Percentiles rank a stretch among this genome's conserved stretches.
Evolutionary conservation across 2,888 invertebrate genomes (phyloP).

Genomic region (Julus scanicus): DNA sequence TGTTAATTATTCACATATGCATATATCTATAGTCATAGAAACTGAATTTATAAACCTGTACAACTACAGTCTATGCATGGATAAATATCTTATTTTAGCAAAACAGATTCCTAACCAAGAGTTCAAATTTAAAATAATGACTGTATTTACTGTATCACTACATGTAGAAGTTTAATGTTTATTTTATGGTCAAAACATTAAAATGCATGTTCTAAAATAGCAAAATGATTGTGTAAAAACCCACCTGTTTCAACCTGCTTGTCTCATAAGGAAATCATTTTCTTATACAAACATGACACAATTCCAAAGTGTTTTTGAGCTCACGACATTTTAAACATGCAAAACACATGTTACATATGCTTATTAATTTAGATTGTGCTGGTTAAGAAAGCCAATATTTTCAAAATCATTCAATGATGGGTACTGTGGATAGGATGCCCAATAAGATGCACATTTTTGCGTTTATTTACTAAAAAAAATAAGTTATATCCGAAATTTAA

Average conservation of each 20-base stretch:
- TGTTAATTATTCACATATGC: too few relatives aligned
- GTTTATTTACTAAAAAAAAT: not conserved
- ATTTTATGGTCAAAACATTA: not conserved
- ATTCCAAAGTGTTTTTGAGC: not conserved
- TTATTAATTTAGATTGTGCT: not conserved
- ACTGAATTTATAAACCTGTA: too few relatives aligned
- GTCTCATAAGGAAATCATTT: not conserved
- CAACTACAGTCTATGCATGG: too few relatives aligned
- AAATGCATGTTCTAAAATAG: not conserved
- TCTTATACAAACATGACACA: not conserved
- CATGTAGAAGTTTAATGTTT: not conserved
- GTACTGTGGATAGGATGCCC: not conserved
- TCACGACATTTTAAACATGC: not conserved
- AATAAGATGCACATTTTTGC: not conserved
- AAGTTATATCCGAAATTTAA: not conserved
- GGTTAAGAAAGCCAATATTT: not conserved
- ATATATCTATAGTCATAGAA: too few relatives aligned
- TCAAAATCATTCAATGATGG: not conserved
- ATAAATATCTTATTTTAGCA: too few relatives aligned
- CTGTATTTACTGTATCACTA: not conserved
- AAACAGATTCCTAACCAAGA: too few relatives aligned
- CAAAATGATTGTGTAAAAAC: not conserved
- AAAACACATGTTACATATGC: not conserved
- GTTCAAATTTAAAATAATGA: not conserved
- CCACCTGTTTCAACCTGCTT: not conserved